Conservation (phyloP, 2,797 vertebrate genomes). For the Gobionotothen gibberifrons region DNA sequence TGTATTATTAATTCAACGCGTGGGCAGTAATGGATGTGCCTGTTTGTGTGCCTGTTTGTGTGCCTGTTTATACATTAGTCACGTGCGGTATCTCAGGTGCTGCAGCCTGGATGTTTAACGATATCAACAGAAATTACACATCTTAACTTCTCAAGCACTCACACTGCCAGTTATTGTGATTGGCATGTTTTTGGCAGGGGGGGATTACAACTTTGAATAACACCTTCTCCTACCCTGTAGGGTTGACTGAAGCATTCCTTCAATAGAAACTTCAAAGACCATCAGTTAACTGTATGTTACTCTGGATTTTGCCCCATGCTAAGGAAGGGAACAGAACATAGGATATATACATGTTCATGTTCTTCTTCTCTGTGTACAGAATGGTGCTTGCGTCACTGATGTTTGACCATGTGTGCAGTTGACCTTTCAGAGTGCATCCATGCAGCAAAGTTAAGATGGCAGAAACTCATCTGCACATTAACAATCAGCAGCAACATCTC, state of each 20-base stretch:
- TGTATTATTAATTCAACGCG: slow-evolving; percentile 13
- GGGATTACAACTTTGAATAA: slow-evolving; percentile 49
- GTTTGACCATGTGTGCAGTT: slow-evolving; percentile 2
- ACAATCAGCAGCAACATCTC: slow-evolving; percentile 33
- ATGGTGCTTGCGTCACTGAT: slow-evolving; percentile 3
- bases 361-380: neutral
- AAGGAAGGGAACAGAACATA: neutral
- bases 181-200: slow-evolving; percentile 29
- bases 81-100: slow-evolving; percentile 25
- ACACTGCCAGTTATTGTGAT: slow-evolving; percentile 39
- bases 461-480: slow-evolving; percentile 21
- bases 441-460: slow-evolving; percentile 11
- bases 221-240: slow-evolving; percentile 22
- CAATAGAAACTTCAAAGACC: slow-evolving; percentile 34
- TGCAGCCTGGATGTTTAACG: slow-evolving; percentile 35
- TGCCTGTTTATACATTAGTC: slow-evolving; percentile 19
- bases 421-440: slow-evolving; percentile 22
- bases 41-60: slow-evolving; percentile 16
- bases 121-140: slow-evolving; percentile 28
- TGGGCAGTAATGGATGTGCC: slow-evolving; percentile 24
- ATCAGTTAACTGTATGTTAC: slow-evolving; percentile 21
- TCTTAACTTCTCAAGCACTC: slow-evolving; percentile 31
- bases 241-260: slow-evolving; percentile 20
- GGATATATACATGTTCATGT: neutral
- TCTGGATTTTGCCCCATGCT: slow-evolving; percentile 36